Percentiles rank a stretch among this genome's conserved stretches.
Conservation (phyloP, 2,113 vertebrate species). For the Megaceryle maxima region DNA sequence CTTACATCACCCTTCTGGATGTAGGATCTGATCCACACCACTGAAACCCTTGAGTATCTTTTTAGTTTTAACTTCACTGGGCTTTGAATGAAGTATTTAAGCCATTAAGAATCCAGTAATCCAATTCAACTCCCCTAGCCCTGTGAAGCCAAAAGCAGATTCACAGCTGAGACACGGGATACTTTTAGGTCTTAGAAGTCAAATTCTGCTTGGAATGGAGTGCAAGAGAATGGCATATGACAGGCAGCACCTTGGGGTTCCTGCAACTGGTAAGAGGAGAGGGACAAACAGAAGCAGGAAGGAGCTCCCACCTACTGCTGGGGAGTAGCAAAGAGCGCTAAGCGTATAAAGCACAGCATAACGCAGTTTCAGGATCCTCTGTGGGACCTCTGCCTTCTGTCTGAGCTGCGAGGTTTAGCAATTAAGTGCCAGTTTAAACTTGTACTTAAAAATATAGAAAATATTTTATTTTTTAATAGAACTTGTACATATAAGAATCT, state of each 20-base stretch:
- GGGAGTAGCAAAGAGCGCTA: background rate
- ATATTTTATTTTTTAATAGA: background rate
- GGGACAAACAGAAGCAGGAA: background rate
- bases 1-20: background rate
- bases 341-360: background rate
- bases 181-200: background rate
- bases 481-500: background rate
- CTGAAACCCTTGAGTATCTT: background rate
- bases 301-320: background rate
- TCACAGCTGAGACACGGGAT: background rate
- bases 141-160: background rate
- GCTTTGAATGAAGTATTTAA: background rate
- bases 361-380: background rate
- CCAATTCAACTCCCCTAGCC: background rate
- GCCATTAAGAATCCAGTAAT: background rate
- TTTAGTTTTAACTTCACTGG: background rate
- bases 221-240: background rate
- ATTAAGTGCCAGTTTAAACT: conserved; percentile 5
- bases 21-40: background rate
- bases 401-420: background rate
- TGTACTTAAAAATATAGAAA: background rate
- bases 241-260: background rate
- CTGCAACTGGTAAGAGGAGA: background rate
- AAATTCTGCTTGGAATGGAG: background rate
- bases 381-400: background rate